phyloP scores from a whole-genome alignment of 2,797 vertebrate species.

The Urosaurus nigricauda region DNA sequence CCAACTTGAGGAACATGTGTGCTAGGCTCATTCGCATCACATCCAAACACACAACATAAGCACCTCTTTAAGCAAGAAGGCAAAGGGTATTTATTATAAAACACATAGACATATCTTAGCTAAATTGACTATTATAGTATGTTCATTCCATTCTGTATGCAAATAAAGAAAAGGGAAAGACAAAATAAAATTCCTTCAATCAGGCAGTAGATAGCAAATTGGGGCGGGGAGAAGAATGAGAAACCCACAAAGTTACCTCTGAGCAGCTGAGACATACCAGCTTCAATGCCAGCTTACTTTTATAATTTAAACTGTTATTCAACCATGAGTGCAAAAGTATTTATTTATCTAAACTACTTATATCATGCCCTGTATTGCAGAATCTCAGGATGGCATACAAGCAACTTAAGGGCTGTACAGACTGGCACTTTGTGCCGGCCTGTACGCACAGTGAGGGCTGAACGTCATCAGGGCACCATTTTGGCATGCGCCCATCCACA shows the following conservation, averaged over 20 bases:
- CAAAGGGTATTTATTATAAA: background rate
- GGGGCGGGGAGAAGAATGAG: background rate
- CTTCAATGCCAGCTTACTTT: too few relatives aligned
- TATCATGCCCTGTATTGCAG: background rate
- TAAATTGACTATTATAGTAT: background rate
- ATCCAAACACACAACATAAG: background rate
- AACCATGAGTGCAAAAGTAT: background rate
- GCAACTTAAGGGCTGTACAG: too few relatives aligned
- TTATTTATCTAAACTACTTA: constrained; percentile 1
- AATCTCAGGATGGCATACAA: background rate
- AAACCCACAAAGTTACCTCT: background rate
- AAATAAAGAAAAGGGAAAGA: background rate
- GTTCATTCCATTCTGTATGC: background rate
- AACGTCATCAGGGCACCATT: too few relatives aligned
- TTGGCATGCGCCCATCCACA: too few relatives aligned
- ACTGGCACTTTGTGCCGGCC: too few relatives aligned
- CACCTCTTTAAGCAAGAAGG: background rate
- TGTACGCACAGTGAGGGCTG: too few relatives aligned
- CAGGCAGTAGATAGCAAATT: background rate
- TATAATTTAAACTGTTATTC: background rate
- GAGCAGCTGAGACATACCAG: too few relatives aligned
- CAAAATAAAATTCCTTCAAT: too few relatives aligned
- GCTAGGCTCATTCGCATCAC: background rate
- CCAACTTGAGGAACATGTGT: background rate
- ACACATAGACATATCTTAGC: background rate